Evolutionary conservation across 1,140 invertebrate species (phyloP), one percentile per base, ranked within the genome.

Genomic region (Tribolium madens): DNA sequence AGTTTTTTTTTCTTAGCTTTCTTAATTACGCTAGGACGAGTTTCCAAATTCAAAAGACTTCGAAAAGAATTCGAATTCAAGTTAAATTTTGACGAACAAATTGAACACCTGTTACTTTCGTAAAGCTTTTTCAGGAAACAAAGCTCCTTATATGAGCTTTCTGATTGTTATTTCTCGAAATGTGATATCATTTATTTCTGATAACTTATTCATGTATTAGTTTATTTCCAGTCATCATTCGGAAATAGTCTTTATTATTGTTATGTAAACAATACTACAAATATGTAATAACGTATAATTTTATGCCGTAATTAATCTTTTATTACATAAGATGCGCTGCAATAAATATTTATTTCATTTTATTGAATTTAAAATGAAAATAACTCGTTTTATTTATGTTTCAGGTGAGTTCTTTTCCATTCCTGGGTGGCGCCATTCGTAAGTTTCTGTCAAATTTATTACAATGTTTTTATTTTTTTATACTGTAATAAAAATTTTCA

Each of bases 301-400:
- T 57, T 57, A 57, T 57, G 52, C 18, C 14, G 17, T 21, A 57
- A 57, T 57, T 57, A 57, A 57, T 57, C 52, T 57, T 57, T 57
- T 57, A 57, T 57, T 57, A 10, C 52, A 57, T 57, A 57, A 57
- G 52, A 57, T 26, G 9, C 18, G 52, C 17, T 57, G 52, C 52
- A 57, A 57, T 57, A 57, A 57, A 57, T 57, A 57, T 57, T 57
- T 57, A 57, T 57, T 17, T 57, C 10, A 10, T 10, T 52, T 52
- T 52, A 17, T 52, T 52, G 50, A 52, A 52, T 17, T 17, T 57
- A 10, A 57, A 57, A 57, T 26, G 5, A 17, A 18, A 57, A 57
- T 18, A 18, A 57, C 7, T 50, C 15, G 6, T 15, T 50, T 50
- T 17, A 57, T 18, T 57, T 17, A 57, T 18, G 10, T 21, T 57